Evolutionary conservation across 2,888 invertebrate species (phyloP), one percentile per base, ranked within the genome.

Genomic region (Hyles lineata): DNA sequence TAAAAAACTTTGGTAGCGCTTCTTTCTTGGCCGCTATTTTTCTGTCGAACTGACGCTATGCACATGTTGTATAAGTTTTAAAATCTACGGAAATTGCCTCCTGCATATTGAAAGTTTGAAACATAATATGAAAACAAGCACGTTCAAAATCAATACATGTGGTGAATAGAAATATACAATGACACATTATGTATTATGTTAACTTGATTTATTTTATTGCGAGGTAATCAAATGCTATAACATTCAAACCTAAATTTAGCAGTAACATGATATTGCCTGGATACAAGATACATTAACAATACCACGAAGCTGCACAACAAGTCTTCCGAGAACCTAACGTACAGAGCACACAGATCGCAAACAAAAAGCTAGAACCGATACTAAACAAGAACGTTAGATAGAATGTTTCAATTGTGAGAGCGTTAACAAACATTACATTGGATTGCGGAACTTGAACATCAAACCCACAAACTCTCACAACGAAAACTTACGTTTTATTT

Each of bases 1-100:
- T 86, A 85, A 87, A 86, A 86, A 87, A 87, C 82, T 87, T 82
- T 61, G 29, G 19, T 32, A 29, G 61, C 29, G 29, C 61, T 61
- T 61, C 29, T 61, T 25, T 32, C 29, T 15, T 29, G 4, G 55
- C 55, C 7, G n/a, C 55, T 55, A 55, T 55, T 55, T 55, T 55
- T 55, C 55, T 55, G 55, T 55, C 55, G 19, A n/a, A 7, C 55
- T n/a, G 8, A 55, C n/a, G 29, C 7, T 29, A 32, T 29, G 29
- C 61, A 61, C 32, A 61, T 61, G 5, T 8, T n/a, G 32, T 61
- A 17, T 29, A 29, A 61, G 29, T 61, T 29, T 29, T 61, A 61
- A 61, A 25, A 17, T 61, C 19, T 61, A 25, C 61, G 5, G 4
- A 15, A 29, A 17, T 19, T 7, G 17, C 25, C 6, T 29, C 23